phyloP scores from a whole-genome alignment of 2,797 vertebrate genomes.

The Danio aesculapii region DNA sequence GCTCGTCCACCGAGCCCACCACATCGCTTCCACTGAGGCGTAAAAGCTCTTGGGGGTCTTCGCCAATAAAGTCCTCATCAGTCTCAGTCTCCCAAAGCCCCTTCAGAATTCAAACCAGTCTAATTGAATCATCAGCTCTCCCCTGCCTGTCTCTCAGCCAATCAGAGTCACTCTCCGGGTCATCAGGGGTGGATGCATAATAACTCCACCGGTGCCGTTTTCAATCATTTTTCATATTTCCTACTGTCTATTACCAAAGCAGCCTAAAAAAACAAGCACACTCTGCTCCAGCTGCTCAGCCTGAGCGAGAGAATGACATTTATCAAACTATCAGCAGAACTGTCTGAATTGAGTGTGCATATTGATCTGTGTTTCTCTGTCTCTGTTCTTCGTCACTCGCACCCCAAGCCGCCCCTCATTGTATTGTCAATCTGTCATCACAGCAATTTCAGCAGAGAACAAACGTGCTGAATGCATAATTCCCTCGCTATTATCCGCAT shows the following conservation, averaged over 20 bases:
- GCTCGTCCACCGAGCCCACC: not conserved
- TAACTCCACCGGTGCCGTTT: not conserved
- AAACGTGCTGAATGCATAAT: slow-evolving; percentile 28
- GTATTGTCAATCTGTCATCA: slow-evolving; percentile 19
- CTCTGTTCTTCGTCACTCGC: not conserved
- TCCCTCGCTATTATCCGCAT: not conserved
- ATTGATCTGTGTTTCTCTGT: slow-evolving; percentile 28
- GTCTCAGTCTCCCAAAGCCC: slow-evolving; percentile 26
- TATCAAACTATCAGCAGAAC: slow-evolving; percentile 45
- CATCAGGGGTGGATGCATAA: slow-evolving; percentile 15
- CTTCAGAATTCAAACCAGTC: slow-evolving; percentile 19
- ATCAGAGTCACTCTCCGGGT: slow-evolving; percentile 4
- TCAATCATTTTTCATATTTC: slow-evolving; percentile 12
- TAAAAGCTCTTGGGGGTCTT: slow-evolving; percentile 20
- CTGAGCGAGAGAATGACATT: slow-evolving; percentile 29
- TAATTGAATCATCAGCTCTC: slow-evolving; percentile 5
- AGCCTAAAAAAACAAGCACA: not conserved
- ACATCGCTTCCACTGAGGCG: not conserved
- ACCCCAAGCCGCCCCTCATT: slow-evolving; percentile 9
- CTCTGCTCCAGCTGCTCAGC: not conserved
- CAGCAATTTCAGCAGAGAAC: slow-evolving; percentile 35
- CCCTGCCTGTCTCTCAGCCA: slow-evolving; percentile 14
- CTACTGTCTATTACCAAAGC: not conserved
- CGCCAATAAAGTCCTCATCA: slow-evolving; percentile 39
- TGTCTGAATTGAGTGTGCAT: slow-evolving; percentile 40